Percentiles rank a stretch among this genome's conserved stretches.
Evolutionary conservation across 2,797 vertebrate species (phyloP).

Genomic region (Mormyrops attenuatus): DNA sequence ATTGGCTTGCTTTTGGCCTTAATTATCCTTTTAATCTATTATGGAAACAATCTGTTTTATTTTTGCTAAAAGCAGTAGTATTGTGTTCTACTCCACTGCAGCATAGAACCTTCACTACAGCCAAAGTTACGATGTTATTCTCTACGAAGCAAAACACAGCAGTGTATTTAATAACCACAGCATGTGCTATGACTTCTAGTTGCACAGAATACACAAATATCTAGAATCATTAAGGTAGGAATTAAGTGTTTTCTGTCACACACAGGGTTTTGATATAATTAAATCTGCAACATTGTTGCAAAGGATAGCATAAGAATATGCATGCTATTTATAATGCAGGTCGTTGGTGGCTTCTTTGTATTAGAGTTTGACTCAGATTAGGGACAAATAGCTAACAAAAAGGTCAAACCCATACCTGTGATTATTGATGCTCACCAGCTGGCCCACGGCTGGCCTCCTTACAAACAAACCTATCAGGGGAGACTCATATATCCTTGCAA

Average conservation of each 20-base stretch:
- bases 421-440: neutral
- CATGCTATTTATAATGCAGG: neutral
- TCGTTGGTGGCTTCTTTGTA: neutral
- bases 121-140: neutral
- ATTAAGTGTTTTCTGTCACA: neutral
- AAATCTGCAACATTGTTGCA: conserved; percentile 14
- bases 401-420: neutral
- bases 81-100: neutral
- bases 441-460: neutral
- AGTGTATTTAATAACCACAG: neutral
- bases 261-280: conserved; percentile 21
- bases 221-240: neutral
- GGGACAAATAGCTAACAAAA: neutral
- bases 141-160: neutral
- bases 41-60: neutral
- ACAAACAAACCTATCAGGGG: neutral
- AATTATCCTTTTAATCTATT: neutral
- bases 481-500: neutral
- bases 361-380: conserved; percentile 1
- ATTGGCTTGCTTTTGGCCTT: neutral
- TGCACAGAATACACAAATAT: neutral
- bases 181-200: neutral
- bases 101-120: neutral
- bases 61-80: neutral
- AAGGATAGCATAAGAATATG: conserved; percentile 10